A percentile compares a stretch with the other conserved stretches of the same genome.
phyloP scores from a whole-genome alignment of 37 sponge, comb jelly and placozoan species.

The Dysidea cf. avara region DNA sequence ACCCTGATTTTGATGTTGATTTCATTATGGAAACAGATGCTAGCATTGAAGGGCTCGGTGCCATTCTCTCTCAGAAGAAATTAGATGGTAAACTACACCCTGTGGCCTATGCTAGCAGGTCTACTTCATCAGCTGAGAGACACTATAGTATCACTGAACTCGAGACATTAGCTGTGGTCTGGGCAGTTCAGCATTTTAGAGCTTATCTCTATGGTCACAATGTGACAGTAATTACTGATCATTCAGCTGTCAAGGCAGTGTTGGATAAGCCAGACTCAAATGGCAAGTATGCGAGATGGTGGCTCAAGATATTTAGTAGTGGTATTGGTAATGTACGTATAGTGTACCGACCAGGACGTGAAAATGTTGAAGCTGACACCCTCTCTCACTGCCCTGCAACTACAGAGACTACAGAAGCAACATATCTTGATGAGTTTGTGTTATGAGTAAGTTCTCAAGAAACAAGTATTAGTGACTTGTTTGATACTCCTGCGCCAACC shows the following conservation, averaged over 20 bases:
- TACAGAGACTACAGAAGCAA: too few species aligned
- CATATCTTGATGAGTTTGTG: too few species aligned
- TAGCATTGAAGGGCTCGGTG: too few species aligned
- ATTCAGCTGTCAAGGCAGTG: not conserved
- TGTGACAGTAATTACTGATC: too few species aligned
- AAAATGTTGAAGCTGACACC: not conserved
- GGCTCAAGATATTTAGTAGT: not conserved
- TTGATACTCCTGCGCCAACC: too few species aligned
- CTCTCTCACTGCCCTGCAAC: not conserved
- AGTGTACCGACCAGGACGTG: not conserved
- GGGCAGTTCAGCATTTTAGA: constrained; percentile 9
- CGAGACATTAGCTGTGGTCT: too few species aligned
- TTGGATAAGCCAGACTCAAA: not conserved
- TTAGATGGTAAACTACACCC: constrained; percentile 7
- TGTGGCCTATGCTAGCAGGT: constrained; percentile 28
- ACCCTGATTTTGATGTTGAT: not conserved
- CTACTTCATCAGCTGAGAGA: constrained; percentile 10
- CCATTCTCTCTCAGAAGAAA: not conserved
- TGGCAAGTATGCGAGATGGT: constrained; percentile 8
- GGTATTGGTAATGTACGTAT: not conserved
- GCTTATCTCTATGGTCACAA: constrained; percentile 27
- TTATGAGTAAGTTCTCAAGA: too few species aligned
- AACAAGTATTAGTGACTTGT: too few species aligned
- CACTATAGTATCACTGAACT: constrained; percentile 24
- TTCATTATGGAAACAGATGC: constrained; percentile 6